Conservation (phyloP, 2,113 vertebrate species). For the Thoracochromis brauschi region DNA sequence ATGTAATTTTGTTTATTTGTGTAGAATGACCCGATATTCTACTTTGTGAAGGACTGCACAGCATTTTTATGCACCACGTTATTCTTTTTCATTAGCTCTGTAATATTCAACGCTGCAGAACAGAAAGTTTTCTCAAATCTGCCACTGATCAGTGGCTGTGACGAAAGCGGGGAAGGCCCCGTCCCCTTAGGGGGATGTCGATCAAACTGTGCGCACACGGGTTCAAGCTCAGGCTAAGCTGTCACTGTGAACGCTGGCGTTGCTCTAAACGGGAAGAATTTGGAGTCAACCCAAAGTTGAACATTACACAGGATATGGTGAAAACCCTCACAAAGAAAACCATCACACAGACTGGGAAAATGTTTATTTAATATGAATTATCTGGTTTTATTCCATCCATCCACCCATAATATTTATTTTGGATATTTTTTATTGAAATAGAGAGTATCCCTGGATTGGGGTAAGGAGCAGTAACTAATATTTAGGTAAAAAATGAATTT, state of each 20-base stretch:
- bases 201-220: neutral
- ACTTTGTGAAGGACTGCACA: neutral
- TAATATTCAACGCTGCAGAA: neutral
- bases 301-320: neutral
- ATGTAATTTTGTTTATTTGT: neutral
- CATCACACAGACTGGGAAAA: neutral
- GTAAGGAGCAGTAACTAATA: neutral
- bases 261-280: neutral
- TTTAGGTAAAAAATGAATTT: neutral
- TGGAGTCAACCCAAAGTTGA: neutral
- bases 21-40: neutral
- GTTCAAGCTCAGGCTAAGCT: neutral
- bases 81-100: too few relatives aligned
- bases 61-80: too few relatives aligned
- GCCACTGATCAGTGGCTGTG: neutral
- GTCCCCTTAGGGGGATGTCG: neutral
- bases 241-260: neutral
- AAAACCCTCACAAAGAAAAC: neutral
- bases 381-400: neutral
- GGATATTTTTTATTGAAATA: neutral
- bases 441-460: neutral
- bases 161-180: neutral
- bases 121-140: neutral
- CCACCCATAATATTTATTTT: neutral
- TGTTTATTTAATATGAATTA: neutral